Evolutionary conservation across 1,140 invertebrate species (phyloP).

Genomic region (Littorina saxatilis): DNA sequence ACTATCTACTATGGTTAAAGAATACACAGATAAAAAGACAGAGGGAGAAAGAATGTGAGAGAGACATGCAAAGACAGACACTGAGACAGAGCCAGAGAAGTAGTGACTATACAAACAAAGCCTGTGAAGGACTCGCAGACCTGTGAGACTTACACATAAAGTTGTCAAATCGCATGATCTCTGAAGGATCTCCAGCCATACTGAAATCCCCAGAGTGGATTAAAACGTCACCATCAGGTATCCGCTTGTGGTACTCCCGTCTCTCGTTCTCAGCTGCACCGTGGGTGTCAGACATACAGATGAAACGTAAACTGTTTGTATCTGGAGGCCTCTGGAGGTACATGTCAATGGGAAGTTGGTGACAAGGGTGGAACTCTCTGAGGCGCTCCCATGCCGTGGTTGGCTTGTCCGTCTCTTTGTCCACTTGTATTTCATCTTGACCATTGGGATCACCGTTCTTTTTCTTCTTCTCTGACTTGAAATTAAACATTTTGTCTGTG

Average conservation of each 20-base stretch:
- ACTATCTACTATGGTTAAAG: no score
- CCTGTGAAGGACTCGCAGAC: no score
- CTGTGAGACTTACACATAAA: conserved; percentile 86
- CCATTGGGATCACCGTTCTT: neutral
- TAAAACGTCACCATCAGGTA: conserved; percentile 84
- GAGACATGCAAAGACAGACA: neutral
- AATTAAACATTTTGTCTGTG: no score
- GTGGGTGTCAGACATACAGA: conserved; percentile 93
- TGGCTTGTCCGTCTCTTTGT: conserved; percentile 28
- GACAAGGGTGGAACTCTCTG: conserved; percentile 21
- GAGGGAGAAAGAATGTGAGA: no score
- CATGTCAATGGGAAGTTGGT: conserved; percentile 23
- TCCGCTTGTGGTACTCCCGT: neutral
- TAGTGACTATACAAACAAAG: no score
- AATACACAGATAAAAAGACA: no score
- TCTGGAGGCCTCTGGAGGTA: conserved; percentile 19
- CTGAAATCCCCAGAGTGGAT: conserved; percentile 93
- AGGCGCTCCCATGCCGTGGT: conserved; percentile 30
- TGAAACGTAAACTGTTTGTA: conserved; percentile 81
- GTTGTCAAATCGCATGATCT: conserved; percentile 87
- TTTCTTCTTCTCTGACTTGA: neutral
- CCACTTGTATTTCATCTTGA: conserved; percentile 65
- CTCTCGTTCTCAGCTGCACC: conserved; percentile 27
- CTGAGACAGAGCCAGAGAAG: neutral
- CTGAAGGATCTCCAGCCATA: conserved; percentile 83